Base-by-base conservation (phyloP, 1,140 invertebrate genomes). In the Drosophila athabasca region DNA sequence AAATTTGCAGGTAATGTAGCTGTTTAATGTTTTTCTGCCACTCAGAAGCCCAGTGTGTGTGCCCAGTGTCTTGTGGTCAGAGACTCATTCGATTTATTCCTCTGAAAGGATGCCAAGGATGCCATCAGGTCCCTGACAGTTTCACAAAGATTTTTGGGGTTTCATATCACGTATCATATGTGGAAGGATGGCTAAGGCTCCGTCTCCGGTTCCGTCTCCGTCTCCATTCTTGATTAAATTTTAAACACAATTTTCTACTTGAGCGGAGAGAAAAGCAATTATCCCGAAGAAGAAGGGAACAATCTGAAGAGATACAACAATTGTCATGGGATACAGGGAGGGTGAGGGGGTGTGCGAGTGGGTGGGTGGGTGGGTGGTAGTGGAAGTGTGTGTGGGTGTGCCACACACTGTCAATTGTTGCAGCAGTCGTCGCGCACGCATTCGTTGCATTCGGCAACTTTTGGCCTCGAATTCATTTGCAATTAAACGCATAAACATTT, bases 401-500 rank as follows among this genome's bases (percentile, higher is more conserved):
- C 5, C 4, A 13, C 4, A 4, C 35, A 39, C 11, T 39, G 35
- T 39, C 35, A 39, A 39, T 13, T 39, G 35, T 39, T 39, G 35
- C 11, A 13, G 4, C 35, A 39, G 4, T 11, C 11, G 35, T 11
- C 31, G 31, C 9, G 31, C 31, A 35, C 29, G 41, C 24, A 24
- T 46, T 39, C 26, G 35, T 24, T 48, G 35, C 41, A 57, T 19
- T 19, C 17, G 17, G 24, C 24, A 26, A 50, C 43, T 72, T 58
- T 41, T 74, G 45, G 69, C 69, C 51, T 41, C 52, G 41, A 73
- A 73, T 73, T 73, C 70, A 73, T 73, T 73, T 73, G 70, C 70
- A 73, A 73, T 73, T 73, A 73, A 73, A 73, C 68, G 69, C 70
- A 73, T 73, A 73, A 73, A 73, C 70, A 73, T 73, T 73, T 73